Base-by-base conservation (phyloP, 2,888 invertebrate species). In the Hirtodrosophila histrioides region DNA sequence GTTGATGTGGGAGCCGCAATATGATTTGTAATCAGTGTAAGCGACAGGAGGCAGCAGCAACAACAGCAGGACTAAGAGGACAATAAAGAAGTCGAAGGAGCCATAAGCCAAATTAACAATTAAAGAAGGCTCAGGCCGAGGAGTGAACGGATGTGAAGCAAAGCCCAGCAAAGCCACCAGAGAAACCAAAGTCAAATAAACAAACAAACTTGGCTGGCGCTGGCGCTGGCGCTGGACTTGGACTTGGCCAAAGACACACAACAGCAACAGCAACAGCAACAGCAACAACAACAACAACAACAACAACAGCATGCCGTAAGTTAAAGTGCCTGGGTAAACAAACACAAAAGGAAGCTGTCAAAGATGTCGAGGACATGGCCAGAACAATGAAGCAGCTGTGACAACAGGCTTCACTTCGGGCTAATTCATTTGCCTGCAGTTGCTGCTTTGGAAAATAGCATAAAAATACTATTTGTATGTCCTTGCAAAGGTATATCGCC, bases 21-120 rank as follows among this genome's bases (percentile, higher is more conserved):
- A 73, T 83, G 68, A 79, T 79, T 80, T 79, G 70, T 62, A 67
- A 70, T 61, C 60, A 58, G 45, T 36, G 56, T 37, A 49, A 62
- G 40, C 40, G 51, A 55, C 44, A 46, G 39, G 40, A 35, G 49
- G 39, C 44, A 35, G 49, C 46, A 53, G 24, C 41, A 41, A 9
- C 53, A 36, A 35, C 40, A 41, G 5, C 40, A 39, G 24, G 35
- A 36, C 35, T 12, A 9, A 29, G 48, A 31, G 40, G 36, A n/a
- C 27, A 45, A 36, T 53, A 51, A 50, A 51, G 55, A 61, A 55
- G 56, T 56, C 53, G 60, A 71, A 71, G 70, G 66, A 73, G 71
- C 84, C 71, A 84, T 77, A 84, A 80, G 79, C 79, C 74, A 77
- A 77, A 80, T 80, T 80, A 80, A 74, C 84, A 84, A 80, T 76